phyloP scores from a whole-genome alignment of 1,140 invertebrate species.

The Reticulitermes speratus region DNA sequence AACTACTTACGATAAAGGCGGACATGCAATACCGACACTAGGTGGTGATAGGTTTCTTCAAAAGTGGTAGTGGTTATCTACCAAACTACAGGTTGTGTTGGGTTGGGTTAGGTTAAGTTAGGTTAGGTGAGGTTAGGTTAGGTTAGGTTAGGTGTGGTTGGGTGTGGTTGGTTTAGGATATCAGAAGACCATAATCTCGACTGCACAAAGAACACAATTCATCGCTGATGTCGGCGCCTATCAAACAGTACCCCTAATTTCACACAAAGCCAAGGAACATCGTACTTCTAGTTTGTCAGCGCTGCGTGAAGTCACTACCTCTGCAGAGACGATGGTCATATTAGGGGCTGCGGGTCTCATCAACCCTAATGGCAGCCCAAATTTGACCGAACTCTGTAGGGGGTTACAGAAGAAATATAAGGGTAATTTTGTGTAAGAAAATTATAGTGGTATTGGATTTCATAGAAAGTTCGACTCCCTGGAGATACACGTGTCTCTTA shows the following conservation, averaged over 20 bases:
- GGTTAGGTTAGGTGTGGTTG: no score
- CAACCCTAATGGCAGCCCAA: background rate
- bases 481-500: background rate
- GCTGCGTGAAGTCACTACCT: background rate
- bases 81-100: no score
- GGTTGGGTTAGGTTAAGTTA: no score
- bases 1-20: no score
- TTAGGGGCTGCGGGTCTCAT: background rate
- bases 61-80: no score
- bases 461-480: background rate
- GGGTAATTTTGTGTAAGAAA: no score
- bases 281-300: background rate
- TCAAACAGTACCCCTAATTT: constrained; percentile 1
- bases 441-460: background rate
- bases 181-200: no score
- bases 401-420: background rate
- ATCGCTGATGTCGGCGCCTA: background rate
- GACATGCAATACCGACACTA: no score
- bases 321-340: background rate
- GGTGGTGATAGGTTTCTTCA: no score
- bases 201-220: background rate
- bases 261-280: background rate
- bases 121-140: no score
- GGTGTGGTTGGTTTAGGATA: no score
- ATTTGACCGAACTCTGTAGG: background rate